Conservation (phyloP, 2,888 invertebrate species). For the Laothoe populi region DNA sequence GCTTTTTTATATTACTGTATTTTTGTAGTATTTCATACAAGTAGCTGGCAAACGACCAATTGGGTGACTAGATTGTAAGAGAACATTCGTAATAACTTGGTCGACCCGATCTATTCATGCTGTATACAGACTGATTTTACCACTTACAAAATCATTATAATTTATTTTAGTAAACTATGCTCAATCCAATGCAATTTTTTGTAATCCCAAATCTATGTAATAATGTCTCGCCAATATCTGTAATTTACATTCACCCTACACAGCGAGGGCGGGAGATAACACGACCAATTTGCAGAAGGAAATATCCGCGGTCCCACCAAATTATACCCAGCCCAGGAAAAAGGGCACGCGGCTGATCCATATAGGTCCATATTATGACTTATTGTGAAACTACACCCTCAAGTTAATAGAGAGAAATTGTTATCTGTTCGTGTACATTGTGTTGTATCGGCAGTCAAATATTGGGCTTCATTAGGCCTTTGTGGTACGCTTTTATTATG, state of each 20-base stretch:
- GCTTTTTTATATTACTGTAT: too few relatives aligned
- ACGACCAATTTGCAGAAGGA: constrained; percentile 79
- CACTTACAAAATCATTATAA: too few relatives aligned
- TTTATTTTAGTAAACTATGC: too few relatives aligned
- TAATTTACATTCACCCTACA: constrained; percentile 48
- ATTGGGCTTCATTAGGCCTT: constrained; percentile 10
- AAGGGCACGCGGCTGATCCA: constrained; percentile 58
- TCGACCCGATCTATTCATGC: too few relatives aligned
- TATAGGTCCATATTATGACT: constrained; percentile 61
- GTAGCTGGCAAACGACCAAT: too few relatives aligned
- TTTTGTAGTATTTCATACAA: too few relatives aligned
- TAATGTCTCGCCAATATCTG: not conserved
- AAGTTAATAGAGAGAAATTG: constrained; percentile 50
- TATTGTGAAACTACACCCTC: constrained; percentile 43
- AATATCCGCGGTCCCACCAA: constrained; percentile 67
- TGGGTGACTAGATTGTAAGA: too few relatives aligned
- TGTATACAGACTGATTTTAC: too few relatives aligned
- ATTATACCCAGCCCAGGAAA: constrained; percentile 54
- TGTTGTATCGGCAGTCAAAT: constrained; percentile 1
- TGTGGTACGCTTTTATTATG: constrained; percentile 12
- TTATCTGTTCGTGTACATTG: constrained; percentile 33
- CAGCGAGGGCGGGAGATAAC: constrained; percentile 63
- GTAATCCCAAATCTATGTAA: too few relatives aligned
- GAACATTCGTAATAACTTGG: too few relatives aligned
- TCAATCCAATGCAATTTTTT: too few relatives aligned